These are phyloP conservation scores for Pollenia amentaria DNA, from an alignment of 2,888 invertebrate genomes.

Conservation along the genomic window DNA sequence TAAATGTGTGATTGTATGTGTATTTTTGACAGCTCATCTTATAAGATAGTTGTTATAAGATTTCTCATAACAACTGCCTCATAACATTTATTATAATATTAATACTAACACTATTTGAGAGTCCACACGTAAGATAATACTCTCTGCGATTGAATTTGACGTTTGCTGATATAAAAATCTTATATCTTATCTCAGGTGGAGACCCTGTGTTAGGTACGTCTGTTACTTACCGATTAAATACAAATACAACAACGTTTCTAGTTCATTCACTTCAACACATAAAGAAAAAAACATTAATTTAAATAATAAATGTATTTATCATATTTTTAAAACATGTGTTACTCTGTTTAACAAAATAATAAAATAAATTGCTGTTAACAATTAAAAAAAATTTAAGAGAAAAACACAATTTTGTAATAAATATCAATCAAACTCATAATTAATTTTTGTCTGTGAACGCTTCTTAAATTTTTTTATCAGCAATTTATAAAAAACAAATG, in stretches of 20 bases:
- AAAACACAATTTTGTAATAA: constrained; percentile 1
- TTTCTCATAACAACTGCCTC: no score
- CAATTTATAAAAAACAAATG: constrained; percentile 35
- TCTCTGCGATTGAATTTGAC: no score
- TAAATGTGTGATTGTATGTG: no score
- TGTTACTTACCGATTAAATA: constrained; percentile 26
- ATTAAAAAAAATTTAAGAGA: background rate
- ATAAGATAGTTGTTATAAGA: no score
- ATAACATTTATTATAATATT: no score
- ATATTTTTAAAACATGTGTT: constrained; percentile 14
- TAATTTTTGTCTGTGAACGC: constrained; percentile 10
- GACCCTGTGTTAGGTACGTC: no score
- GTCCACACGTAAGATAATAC: no score
- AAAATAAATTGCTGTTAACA: background rate
- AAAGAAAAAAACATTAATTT: background rate
- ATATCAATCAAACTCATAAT: constrained; percentile 29
- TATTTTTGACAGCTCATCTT: no score
- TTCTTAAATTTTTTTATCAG: constrained; percentile 33
- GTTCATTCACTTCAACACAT: constrained; percentile 44
- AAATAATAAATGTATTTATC: constrained; percentile 32
- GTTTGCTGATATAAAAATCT: no score
- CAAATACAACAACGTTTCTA: background rate
- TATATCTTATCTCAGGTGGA: no score
- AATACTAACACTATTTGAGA: no score
- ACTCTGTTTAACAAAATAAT: constrained; percentile 1